Conservation (phyloP, 2,888 invertebrate species). For the Tenthredo notha region DNA sequence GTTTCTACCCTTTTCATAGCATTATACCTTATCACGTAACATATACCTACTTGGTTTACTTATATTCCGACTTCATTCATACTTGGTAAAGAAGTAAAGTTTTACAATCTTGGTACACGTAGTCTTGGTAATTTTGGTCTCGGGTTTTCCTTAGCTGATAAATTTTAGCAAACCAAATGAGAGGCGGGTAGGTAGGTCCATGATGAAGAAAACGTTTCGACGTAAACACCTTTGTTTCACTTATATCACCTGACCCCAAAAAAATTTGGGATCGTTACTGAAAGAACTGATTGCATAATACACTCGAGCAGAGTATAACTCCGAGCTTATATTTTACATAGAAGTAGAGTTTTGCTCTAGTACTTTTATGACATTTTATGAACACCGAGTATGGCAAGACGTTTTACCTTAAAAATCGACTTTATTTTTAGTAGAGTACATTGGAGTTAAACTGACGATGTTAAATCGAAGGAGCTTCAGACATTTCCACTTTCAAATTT, state of each 20-base stretch:
- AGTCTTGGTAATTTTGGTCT: background rate
- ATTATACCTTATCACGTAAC: too few relatives aligned
- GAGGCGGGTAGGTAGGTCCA: background rate
- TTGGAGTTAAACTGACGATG: background rate
- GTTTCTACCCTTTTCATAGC: background rate
- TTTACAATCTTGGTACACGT: background rate
- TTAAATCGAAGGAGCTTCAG: conserved; percentile 15
- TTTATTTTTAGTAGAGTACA: background rate
- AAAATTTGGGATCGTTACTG: background rate
- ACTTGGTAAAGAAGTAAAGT: background rate
- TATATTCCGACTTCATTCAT: background rate
- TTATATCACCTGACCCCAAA: background rate
- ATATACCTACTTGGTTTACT: background rate
- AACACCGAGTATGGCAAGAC: background rate
- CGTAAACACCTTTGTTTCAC: background rate
- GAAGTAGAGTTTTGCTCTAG: background rate
- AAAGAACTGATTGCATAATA: background rate
- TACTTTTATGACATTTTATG: conserved; percentile 25
- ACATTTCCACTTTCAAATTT: background rate
- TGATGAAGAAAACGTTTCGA: background rate
- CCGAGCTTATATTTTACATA: background rate
- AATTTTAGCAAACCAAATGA: conserved; percentile 33
- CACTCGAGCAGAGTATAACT: background rate
- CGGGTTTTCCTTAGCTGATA: background rate
- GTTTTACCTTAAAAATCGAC: conserved; percentile 34